Base-by-base conservation (phyloP, 30 jellyfish, hydroid and myxozoan species). In the Mastigias papua region DNA sequence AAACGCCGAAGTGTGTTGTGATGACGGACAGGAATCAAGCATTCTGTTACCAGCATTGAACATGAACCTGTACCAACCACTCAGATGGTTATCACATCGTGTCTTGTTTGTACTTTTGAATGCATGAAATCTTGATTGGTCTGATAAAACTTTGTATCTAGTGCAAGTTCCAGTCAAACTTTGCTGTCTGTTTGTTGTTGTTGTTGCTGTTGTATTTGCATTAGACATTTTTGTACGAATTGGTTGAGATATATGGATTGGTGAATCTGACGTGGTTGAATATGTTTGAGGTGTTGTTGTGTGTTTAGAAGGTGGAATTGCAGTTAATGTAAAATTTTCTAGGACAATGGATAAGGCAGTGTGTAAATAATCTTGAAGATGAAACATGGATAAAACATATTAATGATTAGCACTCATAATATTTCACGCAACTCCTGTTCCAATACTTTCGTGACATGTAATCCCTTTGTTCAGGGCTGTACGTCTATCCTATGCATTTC, bases 1-100 rank as follows among this genome's bases (percentile, higher is more conserved):
- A 63, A 19, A 30, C 10, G 21, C 29, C 3, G 84, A 32, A 63
- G 32, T 34, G 2, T 49, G 46, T 22, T 0, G 33, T 72, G 29
- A 2, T 7, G 84, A 28, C 5, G 84, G 84, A 0, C 84, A 72
- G 10, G 84, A 11, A 37, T 72, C 84, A 4, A 72, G 84, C 68
- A 72, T 10, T 48, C 62, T 48, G 34, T 72, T 50, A 0, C 84
- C 84, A 11, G 84, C 84, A 30, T 72, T 72, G n/a, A 23, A 48
- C 84, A 72, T 72, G 50, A 72, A 72, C 35, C 84, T 48, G 48
- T 72, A 72, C 84, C 84, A 72, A 27, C 84, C 84, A 37, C 22
- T 22, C 3, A 72, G 19, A n/a, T 37, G 48, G 68, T 46, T 37
- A 34, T 72, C 84, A 50, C 84, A 72, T 37, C 67, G 26, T 27